These are phyloP conservation scores for Metellina segmentata DNA, from an alignment of 2,888 invertebrate species.

Conservation along the genomic window DNA sequence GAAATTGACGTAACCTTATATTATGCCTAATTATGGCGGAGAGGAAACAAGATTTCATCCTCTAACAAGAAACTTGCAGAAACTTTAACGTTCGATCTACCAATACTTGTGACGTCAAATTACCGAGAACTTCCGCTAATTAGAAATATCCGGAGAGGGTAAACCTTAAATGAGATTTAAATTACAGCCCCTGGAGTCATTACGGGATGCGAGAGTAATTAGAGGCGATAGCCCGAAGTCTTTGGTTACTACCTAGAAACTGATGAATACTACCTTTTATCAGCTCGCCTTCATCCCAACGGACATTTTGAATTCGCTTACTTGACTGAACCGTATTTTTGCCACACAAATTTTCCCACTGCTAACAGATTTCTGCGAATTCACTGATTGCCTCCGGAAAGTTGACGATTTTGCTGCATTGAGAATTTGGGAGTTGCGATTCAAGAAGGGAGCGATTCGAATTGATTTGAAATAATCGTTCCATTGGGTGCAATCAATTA, in stretches of 20 bases:
- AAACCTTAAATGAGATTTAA: conserved; percentile 72
- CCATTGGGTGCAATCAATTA: too few species aligned
- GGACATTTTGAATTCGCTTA: conserved; percentile 47
- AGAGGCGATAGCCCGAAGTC: conserved; percentile 52
- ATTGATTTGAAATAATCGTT: too few species aligned
- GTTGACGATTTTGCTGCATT: conserved; percentile 7
- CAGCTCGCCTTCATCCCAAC: neutral
- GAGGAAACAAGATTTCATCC: conserved; percentile 15
- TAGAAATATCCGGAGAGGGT: conserved; percentile 64
- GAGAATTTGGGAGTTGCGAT: too few species aligned
- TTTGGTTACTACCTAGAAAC: conserved; percentile 25
- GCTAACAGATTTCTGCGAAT: neutral
- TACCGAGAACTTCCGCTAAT: conserved; percentile 49
- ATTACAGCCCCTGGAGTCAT: conserved; percentile 66
- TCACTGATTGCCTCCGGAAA: neutral
- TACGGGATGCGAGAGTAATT: conserved; percentile 50
- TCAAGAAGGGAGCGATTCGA: too few species aligned
- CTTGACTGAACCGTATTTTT: conserved; percentile 13
- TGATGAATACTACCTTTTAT: conserved; percentile 39
- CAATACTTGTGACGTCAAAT: conserved; percentile 67
- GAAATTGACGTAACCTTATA: conserved; percentile 13
- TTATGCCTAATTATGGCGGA: conserved; percentile 33
- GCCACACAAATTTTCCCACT: neutral
- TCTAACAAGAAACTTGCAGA: conserved; percentile 17
- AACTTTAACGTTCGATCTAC: conserved; percentile 59